Evolutionary conservation across 2,113 vertebrate species (phyloP).

Genomic region (Xiphorhynchus elegans): DNA sequence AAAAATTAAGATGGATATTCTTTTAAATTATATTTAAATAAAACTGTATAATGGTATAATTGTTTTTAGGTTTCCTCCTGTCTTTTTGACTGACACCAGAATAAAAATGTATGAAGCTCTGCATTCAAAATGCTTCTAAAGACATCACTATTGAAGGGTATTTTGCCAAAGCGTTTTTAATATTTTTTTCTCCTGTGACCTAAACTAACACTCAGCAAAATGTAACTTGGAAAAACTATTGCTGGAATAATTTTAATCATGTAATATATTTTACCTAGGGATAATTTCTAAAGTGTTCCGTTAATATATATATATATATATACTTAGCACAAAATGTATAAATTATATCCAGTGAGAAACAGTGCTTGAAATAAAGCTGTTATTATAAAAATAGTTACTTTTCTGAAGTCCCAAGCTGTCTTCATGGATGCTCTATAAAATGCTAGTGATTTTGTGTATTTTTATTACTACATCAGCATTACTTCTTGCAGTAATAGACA

Average conservation of each 20-base stretch:
- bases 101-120: background rate
- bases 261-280: conserved; percentile 57
- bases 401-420: conserved; percentile 37
- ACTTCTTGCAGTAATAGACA: background rate
- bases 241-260: conserved; percentile 23
- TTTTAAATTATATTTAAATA: conserved; percentile 57
- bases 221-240: conserved; percentile 3
- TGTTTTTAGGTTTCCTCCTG: conserved; percentile 13
- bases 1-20: conserved; percentile 39
- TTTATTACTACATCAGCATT: conserved; percentile 55
- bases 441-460: conserved; percentile 51
- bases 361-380: conserved; percentile 73
- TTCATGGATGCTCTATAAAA: conserved; percentile 49
- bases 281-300: conserved; percentile 48
- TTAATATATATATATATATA: background rate
- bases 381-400: conserved; percentile 58
- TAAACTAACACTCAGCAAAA: background rate
- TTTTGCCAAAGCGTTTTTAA: conserved; percentile 30
- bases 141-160: background rate
- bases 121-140: background rate
- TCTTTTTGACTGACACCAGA: background rate
- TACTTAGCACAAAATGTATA: conserved; percentile 19
- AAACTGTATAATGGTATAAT: background rate
- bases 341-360: conserved; percentile 55
- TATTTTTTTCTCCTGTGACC: background rate